These are phyloP conservation scores for Cuculus canorus DNA, from an alignment of 2,797 vertebrate species.

Conservation along the genomic window DNA sequence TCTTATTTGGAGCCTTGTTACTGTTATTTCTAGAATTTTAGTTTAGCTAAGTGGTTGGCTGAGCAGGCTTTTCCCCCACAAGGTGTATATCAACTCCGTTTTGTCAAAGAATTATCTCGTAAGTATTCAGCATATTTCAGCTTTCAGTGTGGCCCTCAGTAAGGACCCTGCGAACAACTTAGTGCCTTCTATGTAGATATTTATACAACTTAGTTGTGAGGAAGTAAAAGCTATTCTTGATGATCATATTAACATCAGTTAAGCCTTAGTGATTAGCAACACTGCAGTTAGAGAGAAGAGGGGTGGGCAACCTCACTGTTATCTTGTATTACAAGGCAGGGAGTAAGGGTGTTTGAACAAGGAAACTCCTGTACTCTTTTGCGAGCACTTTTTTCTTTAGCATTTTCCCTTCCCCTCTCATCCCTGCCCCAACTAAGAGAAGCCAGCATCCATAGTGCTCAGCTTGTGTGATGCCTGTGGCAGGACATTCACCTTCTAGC, in stretches of 20 bases:
- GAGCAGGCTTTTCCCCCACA: neutral
- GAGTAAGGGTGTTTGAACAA: neutral
- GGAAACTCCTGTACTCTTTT: neutral
- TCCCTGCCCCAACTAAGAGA: neutral
- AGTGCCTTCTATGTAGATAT: neutral
- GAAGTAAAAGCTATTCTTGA: neutral
- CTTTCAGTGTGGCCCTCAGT: neutral
- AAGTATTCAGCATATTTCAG: neutral
- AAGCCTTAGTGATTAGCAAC: neutral
- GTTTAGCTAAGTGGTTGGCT: neutral
- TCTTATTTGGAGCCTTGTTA: neutral
- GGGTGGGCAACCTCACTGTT: neutral
- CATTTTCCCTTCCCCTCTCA: neutral
- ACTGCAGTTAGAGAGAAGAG: neutral
- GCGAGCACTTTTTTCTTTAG: neutral
- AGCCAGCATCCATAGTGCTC: neutral
- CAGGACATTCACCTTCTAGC: neutral
- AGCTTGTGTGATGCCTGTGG: neutral
- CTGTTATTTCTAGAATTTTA: neutral
- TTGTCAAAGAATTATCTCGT: fast-evolving
- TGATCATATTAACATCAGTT: neutral
- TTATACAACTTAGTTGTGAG: neutral
- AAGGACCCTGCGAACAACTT: neutral
- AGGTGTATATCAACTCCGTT: fast-evolving
- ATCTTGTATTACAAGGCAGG: no score